Percentiles rank a stretch among this genome's conserved stretches.
phyloP scores from a whole-genome alignment of 1,140 invertebrate species.

The Colletes gigas region DNA sequence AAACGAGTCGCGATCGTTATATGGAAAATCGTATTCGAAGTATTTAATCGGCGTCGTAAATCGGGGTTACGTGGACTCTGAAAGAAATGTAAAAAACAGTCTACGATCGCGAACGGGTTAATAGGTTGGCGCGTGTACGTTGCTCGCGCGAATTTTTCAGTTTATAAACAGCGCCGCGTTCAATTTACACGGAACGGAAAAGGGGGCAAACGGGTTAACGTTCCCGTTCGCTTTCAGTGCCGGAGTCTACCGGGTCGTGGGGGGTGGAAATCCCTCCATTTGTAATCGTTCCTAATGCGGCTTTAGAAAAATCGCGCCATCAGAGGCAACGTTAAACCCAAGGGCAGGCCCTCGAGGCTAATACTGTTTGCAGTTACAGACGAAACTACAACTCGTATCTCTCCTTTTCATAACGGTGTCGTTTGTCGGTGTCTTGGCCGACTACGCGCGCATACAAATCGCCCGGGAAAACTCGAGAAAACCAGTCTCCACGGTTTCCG shows the following conservation, averaged over 20 bases:
- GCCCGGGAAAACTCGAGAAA: neutral
- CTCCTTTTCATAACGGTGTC: neutral
- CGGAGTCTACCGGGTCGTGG: neutral
- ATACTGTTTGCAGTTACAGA: constrained; percentile 8
- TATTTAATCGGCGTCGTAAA: too few relatives aligned
- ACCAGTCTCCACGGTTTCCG: neutral
- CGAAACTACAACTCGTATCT: neutral
- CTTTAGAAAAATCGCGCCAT: constrained; percentile 9
- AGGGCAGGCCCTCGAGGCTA: constrained; percentile 7
- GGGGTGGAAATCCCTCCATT: neutral
- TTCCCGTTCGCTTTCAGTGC: neutral
- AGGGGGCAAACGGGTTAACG: too few relatives aligned
- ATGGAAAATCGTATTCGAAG: too few relatives aligned
- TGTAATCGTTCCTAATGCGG: neutral
- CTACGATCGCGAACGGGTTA: too few relatives aligned
- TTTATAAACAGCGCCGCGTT: too few relatives aligned
- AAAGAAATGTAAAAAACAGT: too few relatives aligned
- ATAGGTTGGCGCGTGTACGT: too few relatives aligned
- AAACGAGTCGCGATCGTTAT: too few relatives aligned
- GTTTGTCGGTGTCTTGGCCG: constrained; percentile 12
- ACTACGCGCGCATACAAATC: neutral
- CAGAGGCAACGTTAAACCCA: neutral
- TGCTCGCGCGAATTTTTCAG: too few relatives aligned
- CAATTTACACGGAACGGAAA: too few relatives aligned
- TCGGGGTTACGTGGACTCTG: too few relatives aligned